Evolutionary conservation across 2,797 vertebrate genomes (phyloP).

Genomic region (Lepidocolaptes lacrymiger): DNA sequence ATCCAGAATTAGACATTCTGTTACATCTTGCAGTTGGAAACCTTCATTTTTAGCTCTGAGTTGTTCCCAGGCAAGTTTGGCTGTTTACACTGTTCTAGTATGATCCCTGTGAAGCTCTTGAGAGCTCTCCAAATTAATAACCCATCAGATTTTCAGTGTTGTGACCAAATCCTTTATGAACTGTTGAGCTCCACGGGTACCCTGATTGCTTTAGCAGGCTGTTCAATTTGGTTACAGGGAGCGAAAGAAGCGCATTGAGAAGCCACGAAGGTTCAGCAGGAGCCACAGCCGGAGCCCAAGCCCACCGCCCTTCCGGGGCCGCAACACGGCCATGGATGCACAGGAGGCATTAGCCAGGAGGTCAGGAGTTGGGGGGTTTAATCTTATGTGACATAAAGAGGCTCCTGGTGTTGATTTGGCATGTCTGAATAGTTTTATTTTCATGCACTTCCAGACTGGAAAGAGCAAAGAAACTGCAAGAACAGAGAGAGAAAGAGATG

Average conservation of each 20-base stretch:
- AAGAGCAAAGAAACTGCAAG: constrained; percentile 96
- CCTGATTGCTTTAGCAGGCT: background rate
- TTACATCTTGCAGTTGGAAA: background rate
- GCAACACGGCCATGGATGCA: constrained; percentile 98
- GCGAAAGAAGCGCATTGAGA: constrained; percentile 90
- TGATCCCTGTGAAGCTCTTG: background rate
- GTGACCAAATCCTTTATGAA: background rate
- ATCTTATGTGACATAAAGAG: rapidly evolving
- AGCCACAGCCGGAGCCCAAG: constrained; percentile 88
- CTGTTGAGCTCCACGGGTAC: background rate
- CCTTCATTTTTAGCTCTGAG: background rate
- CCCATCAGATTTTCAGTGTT: background rate
- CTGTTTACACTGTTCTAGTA: background rate
- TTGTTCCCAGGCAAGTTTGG: background rate
- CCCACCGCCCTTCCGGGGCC: constrained; percentile 89
- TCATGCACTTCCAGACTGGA: constrained; percentile 82
- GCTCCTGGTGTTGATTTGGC: background rate
- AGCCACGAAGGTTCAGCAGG: constrained; percentile 87
- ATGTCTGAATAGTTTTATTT: background rate
- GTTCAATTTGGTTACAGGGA: constrained; percentile 81
- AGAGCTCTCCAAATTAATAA: background rate
- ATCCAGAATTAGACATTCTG: background rate
- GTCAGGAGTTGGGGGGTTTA: constrained; percentile 57
- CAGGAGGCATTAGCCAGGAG: constrained; percentile 96
- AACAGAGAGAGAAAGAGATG: constrained; percentile 96